phyloP scores from a whole-genome alignment of 2,113 vertebrate genomes.

The Neolamprologus toae region DNA sequence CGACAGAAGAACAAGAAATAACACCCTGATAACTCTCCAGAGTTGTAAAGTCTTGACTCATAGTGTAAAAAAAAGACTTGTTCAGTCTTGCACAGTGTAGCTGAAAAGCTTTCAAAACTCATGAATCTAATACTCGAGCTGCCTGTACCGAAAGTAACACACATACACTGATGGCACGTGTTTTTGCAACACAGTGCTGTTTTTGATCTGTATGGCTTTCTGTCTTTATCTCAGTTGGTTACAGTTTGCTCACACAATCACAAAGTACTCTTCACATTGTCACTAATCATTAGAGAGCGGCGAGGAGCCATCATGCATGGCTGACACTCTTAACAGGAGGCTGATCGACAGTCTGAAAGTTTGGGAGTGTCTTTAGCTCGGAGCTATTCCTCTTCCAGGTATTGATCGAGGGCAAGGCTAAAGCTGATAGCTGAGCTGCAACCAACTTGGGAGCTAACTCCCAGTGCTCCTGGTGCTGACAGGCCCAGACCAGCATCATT shows the following conservation, averaged over 20 bases:
- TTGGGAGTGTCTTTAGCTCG: constrained; percentile 19
- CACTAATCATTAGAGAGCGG: not conserved
- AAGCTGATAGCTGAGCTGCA: constrained; percentile 46
- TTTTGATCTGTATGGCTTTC: not conserved
- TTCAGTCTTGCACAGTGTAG: not conserved
- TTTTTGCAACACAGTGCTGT: not conserved
- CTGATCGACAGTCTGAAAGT: constrained; percentile 8
- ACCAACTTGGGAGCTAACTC: constrained; percentile 41
- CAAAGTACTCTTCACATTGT: not conserved
- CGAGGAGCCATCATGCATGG: not conserved
- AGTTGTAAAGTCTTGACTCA: not conserved
- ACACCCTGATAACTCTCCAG: not conserved
- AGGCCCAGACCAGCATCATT: constrained; percentile 54
- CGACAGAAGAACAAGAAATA: not conserved
- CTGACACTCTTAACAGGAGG: constrained; percentile 8
- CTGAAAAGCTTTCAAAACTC: not conserved
- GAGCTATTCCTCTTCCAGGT: constrained; percentile 40
- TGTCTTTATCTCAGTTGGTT: not conserved
- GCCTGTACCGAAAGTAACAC: not conserved
- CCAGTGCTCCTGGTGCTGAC: constrained; percentile 41
- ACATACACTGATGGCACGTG: not conserved
- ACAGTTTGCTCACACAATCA: not conserved
- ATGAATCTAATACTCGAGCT: not conserved
- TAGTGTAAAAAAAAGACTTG: not conserved
- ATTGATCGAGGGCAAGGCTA: constrained; percentile 39